Base-by-base conservation (phyloP, 2,888 invertebrate genomes). In the Neoscelio sp. region DNA sequence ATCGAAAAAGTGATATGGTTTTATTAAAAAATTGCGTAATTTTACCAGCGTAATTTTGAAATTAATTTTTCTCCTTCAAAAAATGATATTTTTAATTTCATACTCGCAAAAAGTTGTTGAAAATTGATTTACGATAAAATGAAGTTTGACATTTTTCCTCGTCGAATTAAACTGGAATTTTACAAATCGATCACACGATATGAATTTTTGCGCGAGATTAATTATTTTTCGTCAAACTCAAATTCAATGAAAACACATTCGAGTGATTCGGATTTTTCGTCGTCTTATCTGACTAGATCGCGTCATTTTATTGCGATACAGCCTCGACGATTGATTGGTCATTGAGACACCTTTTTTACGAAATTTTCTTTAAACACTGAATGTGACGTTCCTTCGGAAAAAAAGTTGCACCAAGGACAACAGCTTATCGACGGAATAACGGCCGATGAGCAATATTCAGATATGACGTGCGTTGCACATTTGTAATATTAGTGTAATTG, bases 361-460 rank as follows among this genome's bases (percentile, higher is more conserved):
- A 80, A 80, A 80, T 80, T 80, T 67, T 73, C 80, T 80, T 80
- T 44, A 77, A 73, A 76, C 80, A 35, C 28, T 46, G 56, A 76
- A 75, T 64, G 54, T 68, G 76, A 80, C 73, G 71, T 65, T 79
- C 40, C 73, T 62, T 64, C 50, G 40, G 35, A 17, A 67, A 71
- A 67, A 75, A 75, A 50, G 46, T 18, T 26, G 23, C 48, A 35
- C 73, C 71, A 79, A 79, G 77, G 77, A 79, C 79, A 67, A 74
- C 67, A 30, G 67, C 76, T 80, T 80, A 80, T 80, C 80, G 76
- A 73, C 70, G 46, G 67, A 80, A 71, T 80, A 80, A 75, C 75
- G 65, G 46, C 70, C 75, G 79, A 79, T 75, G 79, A 79, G 67
- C 79, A 79, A 75, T 79, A 75, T 79, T 79, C 74, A 74, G 73